Conservation (phyloP, 2,113 vertebrate genomes). For the Taurulus bubalis region DNA sequence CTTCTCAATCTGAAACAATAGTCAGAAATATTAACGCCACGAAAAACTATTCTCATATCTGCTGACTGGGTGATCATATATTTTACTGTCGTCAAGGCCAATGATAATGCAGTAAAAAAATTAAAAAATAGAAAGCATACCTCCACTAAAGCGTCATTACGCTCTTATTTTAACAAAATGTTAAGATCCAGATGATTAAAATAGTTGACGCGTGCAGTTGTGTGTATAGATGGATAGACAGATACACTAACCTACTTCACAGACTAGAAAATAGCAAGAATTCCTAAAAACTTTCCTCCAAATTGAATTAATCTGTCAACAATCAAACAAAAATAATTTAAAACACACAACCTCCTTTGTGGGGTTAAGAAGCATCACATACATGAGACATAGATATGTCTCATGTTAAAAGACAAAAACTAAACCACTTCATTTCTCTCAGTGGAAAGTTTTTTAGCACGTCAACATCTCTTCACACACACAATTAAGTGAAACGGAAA, state of each 20-base stretch:
- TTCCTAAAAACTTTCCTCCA: not conserved
- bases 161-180: too few species aligned
- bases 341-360: not conserved
- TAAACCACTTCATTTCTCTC: not conserved
- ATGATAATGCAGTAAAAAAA: not conserved
- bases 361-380: not conserved
- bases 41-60: not conserved
- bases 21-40: not conserved
- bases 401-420: not conserved
- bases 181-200: too few species aligned
- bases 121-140: too few species aligned
- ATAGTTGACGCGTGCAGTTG: too few species aligned
- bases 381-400: not conserved
- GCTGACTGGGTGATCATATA: not conserved
- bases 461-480: not conserved
- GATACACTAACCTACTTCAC: too few species aligned
- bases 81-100: not conserved
- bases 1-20: slow-evolving; percentile 90
- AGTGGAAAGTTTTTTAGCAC: not conserved
- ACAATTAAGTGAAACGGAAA: not conserved
- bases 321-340: not conserved
- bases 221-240: too few species aligned
- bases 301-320: not conserved
- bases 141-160: too few species aligned
- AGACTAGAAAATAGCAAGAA: too few species aligned